Conservation (phyloP, 2,888 invertebrate species). For the Laothoe populi region DNA sequence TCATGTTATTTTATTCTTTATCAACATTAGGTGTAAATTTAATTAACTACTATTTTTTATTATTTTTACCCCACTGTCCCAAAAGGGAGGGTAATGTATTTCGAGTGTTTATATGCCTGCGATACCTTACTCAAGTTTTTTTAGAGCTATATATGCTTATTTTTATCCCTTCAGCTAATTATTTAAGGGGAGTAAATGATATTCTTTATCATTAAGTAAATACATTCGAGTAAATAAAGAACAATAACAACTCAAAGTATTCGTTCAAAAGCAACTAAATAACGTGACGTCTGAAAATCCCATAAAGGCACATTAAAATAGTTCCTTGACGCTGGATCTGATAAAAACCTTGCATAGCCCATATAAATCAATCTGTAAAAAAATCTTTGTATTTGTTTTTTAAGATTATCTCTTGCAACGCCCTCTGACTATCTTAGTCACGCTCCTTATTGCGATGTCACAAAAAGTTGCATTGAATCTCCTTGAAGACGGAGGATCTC, state of each 20-base stretch:
- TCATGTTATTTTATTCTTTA: too few relatives aligned
- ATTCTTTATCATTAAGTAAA: not conserved
- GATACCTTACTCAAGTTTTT: too few relatives aligned
- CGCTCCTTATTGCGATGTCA: not conserved
- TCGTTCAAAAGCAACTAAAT: not conserved
- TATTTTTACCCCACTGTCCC: too few relatives aligned
- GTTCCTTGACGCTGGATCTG: not conserved
- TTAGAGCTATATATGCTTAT: too few relatives aligned
- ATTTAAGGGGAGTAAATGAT: not conserved
- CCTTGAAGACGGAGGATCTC: not conserved
- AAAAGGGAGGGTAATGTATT: too few relatives aligned
- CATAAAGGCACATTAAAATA: slow-evolving; percentile 4
- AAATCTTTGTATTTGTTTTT: not conserved
- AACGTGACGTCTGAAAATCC: not conserved
- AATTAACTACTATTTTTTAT: too few relatives aligned
- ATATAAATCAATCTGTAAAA: slow-evolving; percentile 5
- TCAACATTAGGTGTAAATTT: too few relatives aligned
- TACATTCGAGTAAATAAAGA: not conserved
- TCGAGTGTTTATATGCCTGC: too few relatives aligned
- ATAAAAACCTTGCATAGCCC: not conserved
- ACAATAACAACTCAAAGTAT: not conserved
- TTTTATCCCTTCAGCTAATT: too few relatives aligned
- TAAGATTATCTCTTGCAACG: not conserved
- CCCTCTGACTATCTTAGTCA: not conserved
- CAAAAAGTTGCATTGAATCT: not conserved